Conservation (phyloP, 2,888 invertebrate genomes). For the Drepana falcataria region DNA sequence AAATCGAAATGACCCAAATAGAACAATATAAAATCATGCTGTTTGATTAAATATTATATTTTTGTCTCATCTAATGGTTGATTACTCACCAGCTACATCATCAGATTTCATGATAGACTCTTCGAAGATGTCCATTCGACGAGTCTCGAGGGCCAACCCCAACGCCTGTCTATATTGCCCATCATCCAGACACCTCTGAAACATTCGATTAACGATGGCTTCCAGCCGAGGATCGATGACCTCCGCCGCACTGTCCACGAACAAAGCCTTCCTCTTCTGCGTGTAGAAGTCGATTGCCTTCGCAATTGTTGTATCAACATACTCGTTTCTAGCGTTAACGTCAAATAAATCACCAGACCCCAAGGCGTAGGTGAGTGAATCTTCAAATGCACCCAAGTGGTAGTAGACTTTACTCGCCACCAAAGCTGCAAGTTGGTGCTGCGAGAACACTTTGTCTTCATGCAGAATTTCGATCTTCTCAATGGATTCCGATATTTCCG, state of each 20-base stretch:
- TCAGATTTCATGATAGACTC: conserved; percentile 94
- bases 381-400: conserved; percentile 97
- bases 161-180: conserved; percentile 97
- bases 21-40: no score
- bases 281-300: conserved; percentile 99
- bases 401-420: conserved; percentile 99
- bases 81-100: conserved; percentile 82
- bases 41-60: no score
- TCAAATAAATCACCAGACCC: conserved; percentile 97
- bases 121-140: conserved; percentile 98
- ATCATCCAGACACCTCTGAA: conserved; percentile 96
- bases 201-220: conserved; percentile 97
- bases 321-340: conserved; percentile 95
- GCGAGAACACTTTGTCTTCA: conserved; percentile 92
- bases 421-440: conserved; percentile 95
- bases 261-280: conserved; percentile 87
- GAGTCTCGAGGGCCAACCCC: conserved; percentile 96
- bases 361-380: conserved; percentile 97
- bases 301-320: conserved; percentile 97
- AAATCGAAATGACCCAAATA: no score
- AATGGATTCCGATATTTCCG: conserved; percentile 98
- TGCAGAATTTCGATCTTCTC: conserved; percentile 98
- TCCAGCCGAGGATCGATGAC: conserved; percentile 90
- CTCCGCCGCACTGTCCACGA: conserved; percentile 82
- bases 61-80: no score